Percentiles rank a stretch among this genome's conserved stretches.
These are phyloP conservation scores for Bettongia penicillata DNA, from an alignment of 2,113 vertebrate genomes.

Conservation along the genomic window DNA sequence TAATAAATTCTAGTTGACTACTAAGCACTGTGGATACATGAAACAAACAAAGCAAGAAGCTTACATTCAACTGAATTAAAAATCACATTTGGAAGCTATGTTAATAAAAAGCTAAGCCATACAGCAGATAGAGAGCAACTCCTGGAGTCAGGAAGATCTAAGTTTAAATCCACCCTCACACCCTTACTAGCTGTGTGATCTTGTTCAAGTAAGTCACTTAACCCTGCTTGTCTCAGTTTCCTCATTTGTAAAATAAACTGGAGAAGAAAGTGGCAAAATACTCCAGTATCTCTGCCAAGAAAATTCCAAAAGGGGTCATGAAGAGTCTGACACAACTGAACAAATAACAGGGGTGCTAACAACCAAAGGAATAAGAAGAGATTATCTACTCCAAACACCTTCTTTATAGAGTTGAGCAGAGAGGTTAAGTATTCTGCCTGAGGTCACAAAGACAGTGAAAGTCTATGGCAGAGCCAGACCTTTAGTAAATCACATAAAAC, in stretches of 20 bases:
- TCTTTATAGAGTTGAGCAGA: background rate
- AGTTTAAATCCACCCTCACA: background rate
- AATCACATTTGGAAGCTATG: background rate
- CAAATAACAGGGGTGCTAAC: background rate
- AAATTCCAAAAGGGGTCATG: background rate
- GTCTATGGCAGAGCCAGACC: background rate
- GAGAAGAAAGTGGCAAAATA: background rate
- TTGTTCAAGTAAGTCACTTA: background rate
- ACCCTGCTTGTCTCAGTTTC: background rate
- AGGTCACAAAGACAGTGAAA: background rate
- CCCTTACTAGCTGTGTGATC: background rate
- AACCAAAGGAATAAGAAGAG: background rate
- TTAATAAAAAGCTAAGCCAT: background rate
- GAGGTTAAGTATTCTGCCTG: background rate
- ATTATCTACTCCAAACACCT: background rate
- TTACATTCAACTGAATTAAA: background rate
- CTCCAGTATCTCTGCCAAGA: background rate
- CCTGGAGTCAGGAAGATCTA: too few relatives aligned
- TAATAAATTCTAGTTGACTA: background rate
- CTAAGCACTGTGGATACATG: background rate
- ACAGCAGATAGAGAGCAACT: too few relatives aligned
- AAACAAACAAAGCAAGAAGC: background rate
- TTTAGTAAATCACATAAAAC: background rate
- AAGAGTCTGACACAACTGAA: background rate
- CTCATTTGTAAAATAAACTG: background rate